These are phyloP conservation scores for Venusia cambrica DNA, from an alignment of 2,888 invertebrate genomes.

Conservation along the genomic window DNA sequence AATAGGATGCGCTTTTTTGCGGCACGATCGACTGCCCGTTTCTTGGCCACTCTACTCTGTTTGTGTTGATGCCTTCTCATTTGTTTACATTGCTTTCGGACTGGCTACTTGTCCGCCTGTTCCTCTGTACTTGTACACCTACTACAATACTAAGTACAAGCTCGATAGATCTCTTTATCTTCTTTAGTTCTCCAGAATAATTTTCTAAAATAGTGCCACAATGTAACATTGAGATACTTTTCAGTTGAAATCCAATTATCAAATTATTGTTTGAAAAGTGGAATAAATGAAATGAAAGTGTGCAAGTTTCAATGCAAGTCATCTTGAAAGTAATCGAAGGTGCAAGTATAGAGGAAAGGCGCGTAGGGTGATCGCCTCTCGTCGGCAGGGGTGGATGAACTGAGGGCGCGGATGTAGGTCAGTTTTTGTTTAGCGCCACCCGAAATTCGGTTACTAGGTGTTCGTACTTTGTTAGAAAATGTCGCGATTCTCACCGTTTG, in stretches of 20 bases:
- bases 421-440: conserved; percentile 79
- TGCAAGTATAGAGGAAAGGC: conserved; percentile 65
- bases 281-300: too few relatives aligned
- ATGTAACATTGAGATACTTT: too few relatives aligned
- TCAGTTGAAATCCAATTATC: too few relatives aligned
- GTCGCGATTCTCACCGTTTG: too few relatives aligned
- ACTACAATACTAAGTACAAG: too few relatives aligned
- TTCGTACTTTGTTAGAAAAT: conserved; percentile 52
- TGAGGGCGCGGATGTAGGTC: conserved; percentile 78
- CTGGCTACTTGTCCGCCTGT: conserved; percentile 9
- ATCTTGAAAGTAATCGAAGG: conserved; percentile 63
- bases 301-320: conserved; percentile 34
- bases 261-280: too few relatives aligned
- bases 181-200: too few relatives aligned
- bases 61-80: conserved; percentile 44
- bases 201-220: too few relatives aligned
- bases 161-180: too few relatives aligned
- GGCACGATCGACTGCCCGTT: conserved; percentile 63
- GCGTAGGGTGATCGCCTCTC: conserved; percentile 61
- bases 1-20: conserved; percentile 80
- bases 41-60: conserved; percentile 44
- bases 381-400: conserved; percentile 75
- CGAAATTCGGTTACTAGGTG: conserved; percentile 76
- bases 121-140: not conserved
- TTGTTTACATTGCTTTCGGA: conserved; percentile 48